Conservation (phyloP, 2,113 vertebrate genomes). For the Anoura caudifer region DNA sequence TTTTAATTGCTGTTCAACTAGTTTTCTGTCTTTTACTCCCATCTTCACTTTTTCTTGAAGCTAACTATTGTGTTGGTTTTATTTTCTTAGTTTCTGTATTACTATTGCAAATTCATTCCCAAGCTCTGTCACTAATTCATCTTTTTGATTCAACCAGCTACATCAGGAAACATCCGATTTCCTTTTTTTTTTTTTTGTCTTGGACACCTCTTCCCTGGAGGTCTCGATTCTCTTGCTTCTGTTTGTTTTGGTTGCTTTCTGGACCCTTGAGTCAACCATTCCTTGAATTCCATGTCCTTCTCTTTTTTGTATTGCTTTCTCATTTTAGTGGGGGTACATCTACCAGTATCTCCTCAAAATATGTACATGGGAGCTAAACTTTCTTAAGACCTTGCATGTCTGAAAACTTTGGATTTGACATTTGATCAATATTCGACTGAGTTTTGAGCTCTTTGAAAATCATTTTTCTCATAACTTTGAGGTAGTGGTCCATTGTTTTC, state of each 20-base stretch:
- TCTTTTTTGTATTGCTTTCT: not conserved
- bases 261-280: not conserved
- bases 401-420: not conserved
- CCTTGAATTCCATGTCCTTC: not conserved
- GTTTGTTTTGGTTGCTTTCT: not conserved
- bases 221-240: not conserved
- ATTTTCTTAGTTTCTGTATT: not conserved
- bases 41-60: not conserved
- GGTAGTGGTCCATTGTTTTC: not conserved
- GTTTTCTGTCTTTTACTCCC: too few species aligned
- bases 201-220: not conserved
- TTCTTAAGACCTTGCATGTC: not conserved
- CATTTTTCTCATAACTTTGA: not conserved
- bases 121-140: not conserved
- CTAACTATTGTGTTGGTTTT: constrained; percentile 13
- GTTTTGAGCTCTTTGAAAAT: constrained; percentile 18
- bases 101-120: not conserved
- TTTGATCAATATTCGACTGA: not conserved
- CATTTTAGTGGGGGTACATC: not conserved
- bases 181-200: not conserved
- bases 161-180: not conserved
- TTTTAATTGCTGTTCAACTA: too few species aligned
- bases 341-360: not conserved
- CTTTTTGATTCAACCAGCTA: not conserved
- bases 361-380: not conserved